phyloP scores from a whole-genome alignment of 1,140 invertebrate species.

The Eriosoma lanigerum region DNA sequence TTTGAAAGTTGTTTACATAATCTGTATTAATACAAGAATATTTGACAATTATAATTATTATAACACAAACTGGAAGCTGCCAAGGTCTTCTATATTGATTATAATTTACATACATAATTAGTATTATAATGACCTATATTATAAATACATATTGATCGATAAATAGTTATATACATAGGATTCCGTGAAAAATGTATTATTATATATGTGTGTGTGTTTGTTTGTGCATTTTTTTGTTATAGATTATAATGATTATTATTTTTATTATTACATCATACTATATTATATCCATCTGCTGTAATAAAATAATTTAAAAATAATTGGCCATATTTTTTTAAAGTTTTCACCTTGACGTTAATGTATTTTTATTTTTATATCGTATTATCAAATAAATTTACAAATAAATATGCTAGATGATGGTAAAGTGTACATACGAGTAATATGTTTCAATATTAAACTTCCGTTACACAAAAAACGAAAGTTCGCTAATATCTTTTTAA shows the following conservation, averaged over 20 bases:
- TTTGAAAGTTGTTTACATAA: too few species aligned
- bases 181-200: not conserved
- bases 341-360: not conserved
- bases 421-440: not conserved
- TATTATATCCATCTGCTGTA: too few species aligned
- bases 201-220: too few species aligned
- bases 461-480: not conserved
- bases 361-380: not conserved
- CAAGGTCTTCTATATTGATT: not conserved
- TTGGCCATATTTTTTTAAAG: too few species aligned
- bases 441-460: not conserved
- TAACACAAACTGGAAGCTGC: not conserved
- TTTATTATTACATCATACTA: too few species aligned
- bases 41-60: not conserved
- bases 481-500: not conserved
- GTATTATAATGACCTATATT: not conserved
- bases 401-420: not conserved
- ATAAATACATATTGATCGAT: not conserved
- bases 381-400: not conserved
- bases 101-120: constrained; percentile 1
- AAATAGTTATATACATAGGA: too few species aligned
- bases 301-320: too few species aligned
- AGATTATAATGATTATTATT: too few species aligned
- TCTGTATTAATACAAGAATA: too few species aligned
- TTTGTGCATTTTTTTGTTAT: too few species aligned